Conservation (phyloP, 2,797 vertebrate species). For the Cossypha heuglini region DNA sequence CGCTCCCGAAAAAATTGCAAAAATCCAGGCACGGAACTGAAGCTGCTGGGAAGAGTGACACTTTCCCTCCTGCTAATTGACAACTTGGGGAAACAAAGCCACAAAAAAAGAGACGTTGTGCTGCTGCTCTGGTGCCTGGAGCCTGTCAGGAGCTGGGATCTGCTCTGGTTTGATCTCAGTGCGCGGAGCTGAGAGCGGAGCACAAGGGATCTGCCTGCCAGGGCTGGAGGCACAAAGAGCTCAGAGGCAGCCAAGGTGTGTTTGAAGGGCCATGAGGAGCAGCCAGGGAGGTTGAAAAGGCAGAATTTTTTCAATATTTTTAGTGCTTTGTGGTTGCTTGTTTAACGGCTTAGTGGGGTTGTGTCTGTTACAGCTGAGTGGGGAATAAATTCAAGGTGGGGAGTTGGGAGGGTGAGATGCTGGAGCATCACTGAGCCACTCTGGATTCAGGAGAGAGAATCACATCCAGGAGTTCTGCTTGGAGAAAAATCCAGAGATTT, state of each 20-base stretch:
- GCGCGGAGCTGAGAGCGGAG: background rate
- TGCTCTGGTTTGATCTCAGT: constrained; percentile 18
- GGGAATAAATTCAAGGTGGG: background rate
- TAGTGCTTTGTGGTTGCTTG: background rate
- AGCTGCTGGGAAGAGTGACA: background rate
- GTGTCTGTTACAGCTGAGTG: accelerated
- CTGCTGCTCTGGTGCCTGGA: background rate
- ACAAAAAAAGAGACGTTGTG: background rate
- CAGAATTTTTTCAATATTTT: background rate
- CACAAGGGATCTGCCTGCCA: background rate
- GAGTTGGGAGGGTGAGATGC: background rate
- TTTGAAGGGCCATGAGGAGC: background rate
- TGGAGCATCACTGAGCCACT: background rate
- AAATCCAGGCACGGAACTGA: background rate
- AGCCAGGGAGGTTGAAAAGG: background rate
- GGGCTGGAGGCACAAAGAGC: background rate
- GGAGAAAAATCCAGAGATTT: background rate
- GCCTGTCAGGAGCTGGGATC: constrained; percentile 19
- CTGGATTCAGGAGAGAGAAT: background rate
- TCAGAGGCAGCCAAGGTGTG: background rate
- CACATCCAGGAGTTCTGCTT: background rate
- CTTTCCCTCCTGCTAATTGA: constrained; percentile 56
- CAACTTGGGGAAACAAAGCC: constrained; percentile 41
- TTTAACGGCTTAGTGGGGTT: background rate
- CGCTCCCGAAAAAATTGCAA: background rate